Evolutionary conservation across 2,797 vertebrate species (phyloP).

Genomic region (Enteromius fasciolatus): DNA sequence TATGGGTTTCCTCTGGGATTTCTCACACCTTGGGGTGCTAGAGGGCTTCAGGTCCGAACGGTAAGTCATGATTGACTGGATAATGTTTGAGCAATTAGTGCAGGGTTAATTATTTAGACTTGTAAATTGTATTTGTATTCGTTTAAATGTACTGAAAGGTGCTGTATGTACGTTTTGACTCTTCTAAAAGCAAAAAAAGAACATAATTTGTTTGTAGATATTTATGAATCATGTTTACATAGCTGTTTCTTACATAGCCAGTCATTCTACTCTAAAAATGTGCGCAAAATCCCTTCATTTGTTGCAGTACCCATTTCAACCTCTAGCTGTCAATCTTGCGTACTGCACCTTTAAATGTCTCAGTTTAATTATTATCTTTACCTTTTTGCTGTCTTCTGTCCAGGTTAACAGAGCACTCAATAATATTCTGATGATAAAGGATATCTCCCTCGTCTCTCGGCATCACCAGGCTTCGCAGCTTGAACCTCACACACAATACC

Average conservation of each 20-base stretch:
- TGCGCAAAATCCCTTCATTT: too few relatives aligned
- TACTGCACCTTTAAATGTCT: background rate
- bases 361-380: background rate
- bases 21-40: conserved; percentile 41
- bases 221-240: too few relatives aligned
- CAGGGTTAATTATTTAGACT: background rate
- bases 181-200: too few relatives aligned
- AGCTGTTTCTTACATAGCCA: too few relatives aligned
- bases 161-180: too few relatives aligned
- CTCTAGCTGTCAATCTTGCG: too few relatives aligned
- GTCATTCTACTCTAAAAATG: too few relatives aligned
- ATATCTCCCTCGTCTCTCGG: conserved; percentile 17
- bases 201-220: too few relatives aligned
- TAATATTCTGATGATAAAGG: conserved; percentile 24
- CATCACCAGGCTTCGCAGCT: conserved; percentile 66
- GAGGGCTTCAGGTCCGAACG: conserved; percentile 43
- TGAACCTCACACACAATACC: conserved; percentile 36
- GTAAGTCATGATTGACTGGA: conserved; percentile 1
- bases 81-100: background rate
- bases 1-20: conserved; percentile 47
- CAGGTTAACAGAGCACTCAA: conserved; percentile 19
- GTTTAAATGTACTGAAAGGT: background rate
- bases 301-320: too few relatives aligned
- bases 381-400: background rate
- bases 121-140: background rate